These are phyloP conservation scores for Venustoraphidia nigricollis DNA, from an alignment of 2,888 invertebrate genomes.

Conservation along the genomic window DNA sequence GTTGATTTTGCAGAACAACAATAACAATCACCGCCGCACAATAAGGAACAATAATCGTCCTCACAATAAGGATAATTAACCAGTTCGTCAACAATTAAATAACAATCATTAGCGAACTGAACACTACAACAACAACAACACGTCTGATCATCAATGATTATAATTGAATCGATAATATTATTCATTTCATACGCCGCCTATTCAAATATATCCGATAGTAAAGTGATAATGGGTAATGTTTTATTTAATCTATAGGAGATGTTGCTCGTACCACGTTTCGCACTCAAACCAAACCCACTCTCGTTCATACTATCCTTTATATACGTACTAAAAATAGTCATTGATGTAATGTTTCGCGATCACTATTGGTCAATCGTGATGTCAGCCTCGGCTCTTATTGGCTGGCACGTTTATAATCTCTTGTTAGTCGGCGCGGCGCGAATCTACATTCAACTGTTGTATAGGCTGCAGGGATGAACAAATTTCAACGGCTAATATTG, in stretches of 20 bases:
- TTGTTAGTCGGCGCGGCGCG: too few relatives aligned
- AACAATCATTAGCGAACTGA: neutral
- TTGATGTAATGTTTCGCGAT: constrained; percentile 20
- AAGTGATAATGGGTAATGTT: too few relatives aligned
- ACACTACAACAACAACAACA: neutral
- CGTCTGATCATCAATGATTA: neutral
- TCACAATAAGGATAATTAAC: neutral
- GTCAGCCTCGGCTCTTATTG: constrained; percentile 19
- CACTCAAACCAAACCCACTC: constrained; percentile 26
- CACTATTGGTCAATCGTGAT: constrained; percentile 21
- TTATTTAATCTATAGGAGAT: constrained; percentile 6
- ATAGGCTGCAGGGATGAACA: too few relatives aligned
- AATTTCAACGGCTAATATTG: too few relatives aligned
- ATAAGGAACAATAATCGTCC: constrained; percentile 1
- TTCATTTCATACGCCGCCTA: neutral
- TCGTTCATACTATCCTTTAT: constrained; percentile 23
- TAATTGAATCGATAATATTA: neutral
- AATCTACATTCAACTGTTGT: too few relatives aligned
- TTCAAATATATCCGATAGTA: neutral
- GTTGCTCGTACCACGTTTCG: constrained; percentile 23
- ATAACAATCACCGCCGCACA: neutral
- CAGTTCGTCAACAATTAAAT: neutral
- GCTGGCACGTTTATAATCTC: constrained; percentile 11
- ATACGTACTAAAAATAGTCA: constrained; percentile 25
- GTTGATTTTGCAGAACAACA: neutral